Base-by-base conservation (phyloP, 2,888 invertebrate species). In the Syrista parreyssii region DNA sequence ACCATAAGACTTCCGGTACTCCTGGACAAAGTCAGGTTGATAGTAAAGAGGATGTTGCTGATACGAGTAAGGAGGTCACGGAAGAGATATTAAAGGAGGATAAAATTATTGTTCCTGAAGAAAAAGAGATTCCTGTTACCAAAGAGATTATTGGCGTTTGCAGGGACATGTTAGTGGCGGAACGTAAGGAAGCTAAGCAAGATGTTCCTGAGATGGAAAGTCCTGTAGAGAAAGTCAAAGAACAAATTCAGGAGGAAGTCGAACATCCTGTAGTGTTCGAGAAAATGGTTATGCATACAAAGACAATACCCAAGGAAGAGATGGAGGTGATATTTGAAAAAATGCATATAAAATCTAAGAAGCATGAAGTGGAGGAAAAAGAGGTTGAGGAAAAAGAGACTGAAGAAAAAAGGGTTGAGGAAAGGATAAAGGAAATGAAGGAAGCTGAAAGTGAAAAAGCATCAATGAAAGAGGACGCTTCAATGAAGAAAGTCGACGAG, bases 361-460 rank as follows among this genome's bases (percentile, higher is more conserved):
- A 9, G 4, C 40, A 23, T 9, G 40, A 55, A 55, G 40, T 6
- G 6, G 40, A 55, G 40, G 12, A 6, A 32, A 75, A 36, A 68
- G 32, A 12, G 12, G 30, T 12, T 12, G 71, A 74, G 1, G 76
- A 79, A 34, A 75, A 35, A 36, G 80, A 79, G 79, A 77, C 40
- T 79, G 30, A 76, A 4, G 72, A 77, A 31, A 78, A 73, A 1
- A 77, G 75, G 11, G 0, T 68, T 30, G 68, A 78, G 68, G n/a
- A 72, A 76, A 76, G 40, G 75, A 71, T 12, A 78, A 77, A 11
- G 78, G n/a, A 31, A 12, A 74, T 33, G 32, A 73, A 36, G 30
- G 36, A 40, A 9, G 71, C 79, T 40, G 77, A 69, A 74, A 79
- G 12, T 75, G 76, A 68, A 76, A 68, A 72, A 71, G 23, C 9